Base-by-base conservation (phyloP, 2,113 vertebrate species). In the Dicentrarchus labrax region DNA sequence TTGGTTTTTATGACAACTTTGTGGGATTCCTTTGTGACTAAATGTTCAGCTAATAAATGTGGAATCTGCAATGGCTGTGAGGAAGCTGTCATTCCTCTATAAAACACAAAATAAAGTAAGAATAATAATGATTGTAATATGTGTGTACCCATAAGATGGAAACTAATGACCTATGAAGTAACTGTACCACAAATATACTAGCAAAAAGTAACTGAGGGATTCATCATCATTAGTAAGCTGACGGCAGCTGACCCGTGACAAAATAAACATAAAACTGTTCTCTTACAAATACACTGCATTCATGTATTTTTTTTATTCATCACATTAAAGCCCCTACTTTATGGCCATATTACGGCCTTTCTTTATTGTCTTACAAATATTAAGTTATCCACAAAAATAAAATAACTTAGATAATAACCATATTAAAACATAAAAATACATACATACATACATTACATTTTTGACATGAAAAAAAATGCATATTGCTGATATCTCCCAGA, bases 341-440 rank as follows among this genome's bases (percentile, higher is more conserved):
- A 59, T 59, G 57, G 89, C 69, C 91, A 86, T 88, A 84, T 92
- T 91, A 88, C 75, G 66, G 70, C 90, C 87, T 91, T 82, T 94
- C 80, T 93, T 92, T 93, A 92, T 89, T 94, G 93, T 94, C 91
- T 94, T 95, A 95, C 93, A 96, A 95, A 95, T 95, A 96, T 96
- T 96, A 96, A 95, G 90, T 95, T 95, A 95, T 95, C 92, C 94
- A 95, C 94, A 96, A 95, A 95, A 96, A 94, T 94, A 95, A 95
- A 96, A 96, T 96, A 96, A 96, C 94, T 96, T 96, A 96, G 93
- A 92, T 91, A 93, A 92, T 92, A 94, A 91, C 77, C 89, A 92
- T 92, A 95, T 92, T 92, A 88, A 94, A 95, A 94, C 90, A 94
- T 91, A 93, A 86, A 95, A 94, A 94, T 93, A 95, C 93, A 93